These are phyloP conservation scores for Daphoenositta chrysoptera DNA, from an alignment of 2,113 vertebrate genomes.

Conservation along the genomic window DNA sequence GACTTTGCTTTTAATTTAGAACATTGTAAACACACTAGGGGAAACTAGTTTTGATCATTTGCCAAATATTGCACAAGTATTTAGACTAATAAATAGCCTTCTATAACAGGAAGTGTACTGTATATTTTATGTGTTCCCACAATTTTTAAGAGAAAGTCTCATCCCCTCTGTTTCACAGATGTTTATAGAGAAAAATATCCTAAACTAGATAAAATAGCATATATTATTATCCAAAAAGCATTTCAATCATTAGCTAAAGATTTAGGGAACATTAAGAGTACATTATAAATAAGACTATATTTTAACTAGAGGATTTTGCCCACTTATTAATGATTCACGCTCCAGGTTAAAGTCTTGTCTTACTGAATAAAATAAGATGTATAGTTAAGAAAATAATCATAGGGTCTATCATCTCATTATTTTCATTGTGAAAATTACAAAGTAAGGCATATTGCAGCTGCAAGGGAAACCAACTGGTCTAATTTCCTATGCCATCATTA, in stretches of 20 bases:
- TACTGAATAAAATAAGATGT: background rate
- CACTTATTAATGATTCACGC: background rate
- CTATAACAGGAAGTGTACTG: slow-evolving; percentile 55
- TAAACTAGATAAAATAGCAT: background rate
- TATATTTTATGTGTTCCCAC: slow-evolving; percentile 63
- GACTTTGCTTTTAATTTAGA: slow-evolving; percentile 51
- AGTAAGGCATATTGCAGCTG: background rate
- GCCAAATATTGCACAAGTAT: slow-evolving; percentile 63
- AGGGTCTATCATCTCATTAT: background rate
- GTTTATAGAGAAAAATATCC: background rate
- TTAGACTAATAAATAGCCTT: slow-evolving; percentile 57
- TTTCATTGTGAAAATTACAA: background rate
- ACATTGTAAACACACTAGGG: slow-evolving; percentile 39
- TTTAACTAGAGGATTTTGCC: background rate
- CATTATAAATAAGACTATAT: background rate
- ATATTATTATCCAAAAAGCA: background rate
- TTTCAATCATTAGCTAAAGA: background rate
- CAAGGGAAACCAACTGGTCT: background rate
- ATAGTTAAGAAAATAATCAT: background rate
- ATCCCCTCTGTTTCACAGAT: slow-evolving; percentile 51
- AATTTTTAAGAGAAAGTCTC: slow-evolving; percentile 45
- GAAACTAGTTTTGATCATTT: slow-evolving; percentile 55
- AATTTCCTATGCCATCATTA: background rate
- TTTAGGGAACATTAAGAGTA: background rate
- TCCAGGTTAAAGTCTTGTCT: background rate